phyloP scores from a whole-genome alignment of 2,113 vertebrate genomes.

The Cryptomyrus ogoouensis region DNA sequence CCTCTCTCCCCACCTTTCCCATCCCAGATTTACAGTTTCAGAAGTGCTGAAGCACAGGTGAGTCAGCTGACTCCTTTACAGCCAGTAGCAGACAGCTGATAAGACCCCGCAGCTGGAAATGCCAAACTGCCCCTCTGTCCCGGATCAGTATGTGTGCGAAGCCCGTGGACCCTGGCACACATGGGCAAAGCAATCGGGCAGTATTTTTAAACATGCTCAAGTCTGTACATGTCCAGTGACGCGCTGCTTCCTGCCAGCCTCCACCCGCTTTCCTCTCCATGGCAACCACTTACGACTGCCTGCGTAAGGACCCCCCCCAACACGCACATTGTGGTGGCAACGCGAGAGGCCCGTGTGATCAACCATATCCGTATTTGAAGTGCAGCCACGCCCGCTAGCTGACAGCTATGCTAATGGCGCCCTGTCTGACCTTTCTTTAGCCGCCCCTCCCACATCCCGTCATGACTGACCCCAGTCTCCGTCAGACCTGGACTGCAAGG shows the following conservation, averaged over 20 bases:
- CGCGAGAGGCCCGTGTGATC: neutral
- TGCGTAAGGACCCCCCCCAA: neutral
- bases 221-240: neutral
- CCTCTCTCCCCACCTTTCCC: neutral
- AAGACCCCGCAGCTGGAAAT: neutral
- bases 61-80: neutral
- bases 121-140: neutral
- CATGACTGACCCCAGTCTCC: neutral
- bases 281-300: neutral
- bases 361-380: neutral
- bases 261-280: neutral
- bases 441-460: neutral
- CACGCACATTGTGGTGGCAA: neutral
- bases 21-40: neutral
- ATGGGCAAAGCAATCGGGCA: neutral
- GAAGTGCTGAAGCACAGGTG: neutral
- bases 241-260: neutral
- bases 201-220: neutral
- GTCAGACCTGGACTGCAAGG: neutral
- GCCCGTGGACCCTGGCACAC: neutral
- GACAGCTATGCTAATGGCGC: neutral
- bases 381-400: neutral
- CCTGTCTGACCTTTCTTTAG: slow-evolving; percentile 2
- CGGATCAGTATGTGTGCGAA: neutral
- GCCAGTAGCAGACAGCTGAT: slow-evolving; percentile 20